Evolutionary conservation across 2,888 invertebrate genomes (phyloP), one percentile per base, ranked within the genome.

Genomic region (Smittia aterrima): DNA sequence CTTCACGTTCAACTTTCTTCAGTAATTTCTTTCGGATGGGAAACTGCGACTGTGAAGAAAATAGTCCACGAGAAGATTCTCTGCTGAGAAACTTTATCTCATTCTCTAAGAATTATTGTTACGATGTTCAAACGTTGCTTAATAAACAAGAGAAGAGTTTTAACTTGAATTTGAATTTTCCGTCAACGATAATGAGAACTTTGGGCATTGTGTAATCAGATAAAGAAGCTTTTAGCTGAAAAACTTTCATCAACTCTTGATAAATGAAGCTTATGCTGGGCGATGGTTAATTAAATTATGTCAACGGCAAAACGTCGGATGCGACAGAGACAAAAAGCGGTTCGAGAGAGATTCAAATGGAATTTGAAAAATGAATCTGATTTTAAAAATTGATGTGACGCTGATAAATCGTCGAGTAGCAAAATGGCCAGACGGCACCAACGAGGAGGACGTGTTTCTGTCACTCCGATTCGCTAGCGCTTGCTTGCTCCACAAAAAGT

Each of bases 241-340:
- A 47, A 47, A 47, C 47, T 47, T 47, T 47, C 47, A 47, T 47
- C 47, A 47, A 47, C 47, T 47, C 47, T 47, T 47, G 47, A 47
- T 47, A 47, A 47, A 47, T 47, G 47, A 47, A 47, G n/a, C n/a
- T 32, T 32, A 9, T 32, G 32, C 32, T 32, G 32, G 32, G 32
- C 47, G 2, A 47, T 47, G 47, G 47, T n/a, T 47, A 47, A 47
- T 47, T 47, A 47, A 47, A 47, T 47, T 47, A n/a, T 47, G 47
- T 47, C 47, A 47, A n/a, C 16, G 16, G 11, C n/a, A 32, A 47
- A 47, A 4, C 2, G 47, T 47, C 47, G 47, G 47, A 47, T 47
- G 47, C 16, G 47, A 2, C 4, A 47, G n/a, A 2, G n/a, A n/a
- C 47, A 47, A 47, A 47, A 47, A 47, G 47, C 47, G 47, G 47